Base-by-base conservation (phyloP, 1,140 invertebrate genomes). In the Procambarus clarkii region DNA sequence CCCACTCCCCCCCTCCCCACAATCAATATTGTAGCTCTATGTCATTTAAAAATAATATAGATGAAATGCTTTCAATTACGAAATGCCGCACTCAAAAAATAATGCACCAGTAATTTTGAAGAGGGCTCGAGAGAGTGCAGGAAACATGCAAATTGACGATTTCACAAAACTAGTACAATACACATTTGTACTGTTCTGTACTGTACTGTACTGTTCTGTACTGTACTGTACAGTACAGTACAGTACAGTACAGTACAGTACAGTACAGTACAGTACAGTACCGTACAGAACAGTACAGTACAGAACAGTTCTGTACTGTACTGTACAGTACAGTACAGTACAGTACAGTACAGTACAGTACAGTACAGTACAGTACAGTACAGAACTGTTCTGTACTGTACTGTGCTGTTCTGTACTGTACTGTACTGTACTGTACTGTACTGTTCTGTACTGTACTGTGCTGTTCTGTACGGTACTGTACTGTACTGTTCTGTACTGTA, bases 171-270 rank as follows among this genome's bases (percentile, higher is more conserved):
- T 34, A 34, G 34, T 34, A 34, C 34, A 34, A 34, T 34, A 34
- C 34, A 34, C 34, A 34, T 34, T 34, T 58, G 76, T 78, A 78
- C 93, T 93, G 84, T 89, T 79, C 79, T 93, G 83, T 88, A 92
- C 93, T 93, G 86, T 92, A 92, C 93, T 93, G 91, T 90, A 92
- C 54, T 58, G 54, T 58, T 1, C 54, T 9, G 1, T 58, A 58
- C 13, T 58, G 54, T 58, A 9, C 54, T 2, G 92, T 93, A 64
- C 84, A 85, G 86, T 58, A 58, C 21, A 2, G 91, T 92, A 74
- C 71, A 88, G 87, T 90, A 85, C 93, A 92, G 84, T 89, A 83
- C 79, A 93, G 83, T 88, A 92, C 93, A 92, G 86, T 92, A 92
- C 93, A 92, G 91, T 90, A 92, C 54, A 1, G 54, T 58, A 58